These are phyloP conservation scores for Erythrolamprus reginae DNA, from an alignment of 2,113 vertebrate species.

Conservation along the genomic window DNA sequence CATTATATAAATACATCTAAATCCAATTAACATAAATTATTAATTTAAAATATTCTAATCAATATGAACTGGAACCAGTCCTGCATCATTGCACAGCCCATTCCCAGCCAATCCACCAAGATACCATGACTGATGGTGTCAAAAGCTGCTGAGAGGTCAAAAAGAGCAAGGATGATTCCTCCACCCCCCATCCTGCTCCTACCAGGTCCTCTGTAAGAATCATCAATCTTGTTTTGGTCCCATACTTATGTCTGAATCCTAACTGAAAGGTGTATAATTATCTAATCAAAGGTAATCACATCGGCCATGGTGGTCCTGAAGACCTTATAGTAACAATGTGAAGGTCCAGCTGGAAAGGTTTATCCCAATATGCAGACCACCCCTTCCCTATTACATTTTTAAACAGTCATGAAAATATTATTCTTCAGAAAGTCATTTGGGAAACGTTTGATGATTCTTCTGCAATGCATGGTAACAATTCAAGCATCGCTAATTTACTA, in stretches of 20 bases:
- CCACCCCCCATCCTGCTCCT: neutral
- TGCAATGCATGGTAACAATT: neutral
- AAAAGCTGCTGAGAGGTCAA: neutral
- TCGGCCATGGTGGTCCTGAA: neutral
- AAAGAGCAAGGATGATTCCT: neutral
- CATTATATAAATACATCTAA: no score
- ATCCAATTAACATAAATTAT: no score
- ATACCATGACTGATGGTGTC: neutral
- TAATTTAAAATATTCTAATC: no score
- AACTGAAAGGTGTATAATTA: neutral
- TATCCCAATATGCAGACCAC: neutral
- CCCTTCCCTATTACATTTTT: neutral
- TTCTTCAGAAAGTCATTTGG: neutral
- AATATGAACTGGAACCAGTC: no score
- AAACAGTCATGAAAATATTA: neutral
- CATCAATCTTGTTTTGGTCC: neutral
- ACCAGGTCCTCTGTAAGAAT: neutral
- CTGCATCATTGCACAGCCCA: no score
- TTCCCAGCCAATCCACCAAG: neutral
- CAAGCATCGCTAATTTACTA: neutral
- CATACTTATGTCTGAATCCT: neutral
- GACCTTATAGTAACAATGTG: neutral
- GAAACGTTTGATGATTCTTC: neutral
- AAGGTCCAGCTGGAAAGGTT: neutral
- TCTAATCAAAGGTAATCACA: neutral